phyloP scores from a whole-genome alignment of 2,797 vertebrate species.

The Gallinago solitaria region DNA sequence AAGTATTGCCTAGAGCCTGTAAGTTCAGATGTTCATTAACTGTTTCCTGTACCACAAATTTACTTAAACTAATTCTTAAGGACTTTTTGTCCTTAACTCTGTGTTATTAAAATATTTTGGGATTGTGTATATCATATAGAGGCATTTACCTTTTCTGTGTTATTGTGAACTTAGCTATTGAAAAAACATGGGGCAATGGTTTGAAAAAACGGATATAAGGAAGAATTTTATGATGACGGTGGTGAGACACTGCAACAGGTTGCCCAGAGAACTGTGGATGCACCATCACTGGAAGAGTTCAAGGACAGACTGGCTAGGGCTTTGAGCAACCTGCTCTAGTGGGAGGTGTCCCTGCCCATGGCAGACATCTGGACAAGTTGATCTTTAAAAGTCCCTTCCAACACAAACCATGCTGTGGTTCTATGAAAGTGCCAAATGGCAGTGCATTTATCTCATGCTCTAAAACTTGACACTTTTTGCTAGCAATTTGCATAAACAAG shows the following conservation, averaged over 20 bases:
- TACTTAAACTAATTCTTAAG: background rate
- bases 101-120: background rate
- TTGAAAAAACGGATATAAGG: background rate
- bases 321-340: background rate
- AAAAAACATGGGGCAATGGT: background rate
- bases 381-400: background rate
- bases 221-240: rapidly evolving
- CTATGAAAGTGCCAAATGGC: background rate
- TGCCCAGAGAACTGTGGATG: background rate
- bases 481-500: background rate
- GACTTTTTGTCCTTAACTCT: background rate
- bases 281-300: background rate
- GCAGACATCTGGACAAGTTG: background rate
- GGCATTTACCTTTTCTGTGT: background rate
- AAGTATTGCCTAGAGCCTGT: background rate
- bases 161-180: background rate
- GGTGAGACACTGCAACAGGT: background rate
- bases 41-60: background rate
- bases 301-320: background rate
- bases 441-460: rapidly evolving
- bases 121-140: background rate
- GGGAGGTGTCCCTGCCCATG: background rate
- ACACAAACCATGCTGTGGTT: background rate
- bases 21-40: background rate
- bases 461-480: background rate